These are phyloP conservation scores for Cryptoblepharus egeriae DNA, from an alignment of 2,797 vertebrate genomes.

Conservation along the genomic window DNA sequence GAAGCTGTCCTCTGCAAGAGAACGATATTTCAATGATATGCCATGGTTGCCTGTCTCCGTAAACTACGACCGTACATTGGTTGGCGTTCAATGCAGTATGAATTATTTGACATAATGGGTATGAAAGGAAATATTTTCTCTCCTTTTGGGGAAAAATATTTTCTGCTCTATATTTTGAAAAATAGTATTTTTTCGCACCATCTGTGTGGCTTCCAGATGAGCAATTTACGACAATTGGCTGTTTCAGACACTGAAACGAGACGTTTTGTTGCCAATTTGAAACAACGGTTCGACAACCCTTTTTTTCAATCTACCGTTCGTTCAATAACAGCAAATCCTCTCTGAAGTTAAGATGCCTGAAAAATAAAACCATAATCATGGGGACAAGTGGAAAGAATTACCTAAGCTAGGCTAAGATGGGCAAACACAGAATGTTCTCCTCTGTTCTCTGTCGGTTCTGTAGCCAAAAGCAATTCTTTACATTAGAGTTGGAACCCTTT, in stretches of 20 bases:
- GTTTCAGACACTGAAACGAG: neutral
- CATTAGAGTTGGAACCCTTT: neutral
- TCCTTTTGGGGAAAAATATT: neutral
- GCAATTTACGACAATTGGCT: neutral
- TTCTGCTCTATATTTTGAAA: constrained; percentile 19
- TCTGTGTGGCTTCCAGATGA: neutral
- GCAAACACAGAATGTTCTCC: neutral
- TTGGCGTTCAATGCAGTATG: constrained; percentile 2
- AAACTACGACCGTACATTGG: neutral
- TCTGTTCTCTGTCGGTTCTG: neutral
- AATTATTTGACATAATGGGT: neutral
- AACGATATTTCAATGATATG: constrained; percentile 5
- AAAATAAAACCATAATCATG: neutral
- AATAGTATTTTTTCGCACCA: neutral
- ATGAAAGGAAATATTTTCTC: neutral
- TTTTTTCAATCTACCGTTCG: neutral
- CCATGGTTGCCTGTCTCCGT: neutral
- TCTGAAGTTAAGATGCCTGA: neutral
- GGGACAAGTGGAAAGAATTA: neutral
- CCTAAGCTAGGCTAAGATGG: neutral
- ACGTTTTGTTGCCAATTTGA: neutral
- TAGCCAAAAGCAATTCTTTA: neutral
- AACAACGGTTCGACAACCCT: neutral
- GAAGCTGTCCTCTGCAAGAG: neutral
- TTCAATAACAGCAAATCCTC: neutral